These are phyloP conservation scores for Ichneumoninae sp. DNA, from an alignment of 2,888 invertebrate genomes.

Conservation along the genomic window DNA sequence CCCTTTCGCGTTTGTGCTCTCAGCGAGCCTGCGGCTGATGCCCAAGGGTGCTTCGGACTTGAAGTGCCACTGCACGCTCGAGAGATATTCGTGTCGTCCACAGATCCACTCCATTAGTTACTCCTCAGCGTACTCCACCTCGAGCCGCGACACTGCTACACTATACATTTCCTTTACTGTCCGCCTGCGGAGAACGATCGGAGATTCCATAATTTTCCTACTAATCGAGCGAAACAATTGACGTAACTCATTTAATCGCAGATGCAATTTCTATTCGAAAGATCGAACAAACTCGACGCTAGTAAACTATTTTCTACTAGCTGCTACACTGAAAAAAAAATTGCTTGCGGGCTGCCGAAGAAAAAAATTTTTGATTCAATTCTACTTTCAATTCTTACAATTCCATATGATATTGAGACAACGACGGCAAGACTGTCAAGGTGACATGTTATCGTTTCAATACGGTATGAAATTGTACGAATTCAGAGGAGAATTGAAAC, in stretches of 20 bases:
- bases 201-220: neutral
- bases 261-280: neutral
- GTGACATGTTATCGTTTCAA: too few relatives aligned
- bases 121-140: constrained; percentile 67
- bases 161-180: constrained; percentile 29
- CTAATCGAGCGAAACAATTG: neutral
- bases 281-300: neutral
- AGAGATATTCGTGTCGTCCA: constrained; percentile 75
- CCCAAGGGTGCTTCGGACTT: constrained; percentile 74
- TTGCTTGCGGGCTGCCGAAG: too few relatives aligned
- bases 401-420: too few relatives aligned
- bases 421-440: too few relatives aligned
- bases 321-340: too few relatives aligned
- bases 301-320: too few relatives aligned
- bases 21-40: constrained; percentile 73
- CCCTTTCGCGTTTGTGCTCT: constrained; percentile 54
- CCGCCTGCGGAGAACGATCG: constrained; percentile 16
- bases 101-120: constrained; percentile 80
- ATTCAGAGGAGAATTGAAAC: too few relatives aligned
- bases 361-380: too few relatives aligned
- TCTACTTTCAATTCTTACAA: too few relatives aligned
- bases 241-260: neutral
- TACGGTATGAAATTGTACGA: too few relatives aligned
- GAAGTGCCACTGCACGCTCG: constrained; percentile 73
- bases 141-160: constrained; percentile 27